phyloP scores from a whole-genome alignment of 2,797 vertebrate genomes.

The Glyptemys insculpta region DNA sequence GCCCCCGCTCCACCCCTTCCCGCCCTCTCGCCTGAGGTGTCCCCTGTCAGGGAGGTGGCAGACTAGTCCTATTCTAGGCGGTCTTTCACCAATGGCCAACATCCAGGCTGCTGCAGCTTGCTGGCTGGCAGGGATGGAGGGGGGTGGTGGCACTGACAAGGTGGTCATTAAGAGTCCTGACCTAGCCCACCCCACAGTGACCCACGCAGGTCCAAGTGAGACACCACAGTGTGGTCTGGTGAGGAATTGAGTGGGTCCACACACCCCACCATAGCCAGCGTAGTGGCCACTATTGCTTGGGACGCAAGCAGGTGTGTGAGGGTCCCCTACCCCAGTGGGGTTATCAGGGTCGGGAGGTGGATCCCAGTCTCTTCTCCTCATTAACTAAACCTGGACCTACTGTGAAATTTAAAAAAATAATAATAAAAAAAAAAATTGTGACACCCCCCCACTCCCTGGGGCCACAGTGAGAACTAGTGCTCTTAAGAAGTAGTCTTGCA shows the following conservation, averaged over 20 bases:
- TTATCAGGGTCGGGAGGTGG: not conserved
- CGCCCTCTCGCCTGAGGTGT: too few relatives aligned
- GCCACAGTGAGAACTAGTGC: too few relatives aligned
- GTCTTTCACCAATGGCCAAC: not conserved
- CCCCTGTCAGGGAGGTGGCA: not conserved
- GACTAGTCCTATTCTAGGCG: not conserved
- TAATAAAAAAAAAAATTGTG: too few relatives aligned
- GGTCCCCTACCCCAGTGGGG: not conserved
- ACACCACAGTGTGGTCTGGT: not conserved
- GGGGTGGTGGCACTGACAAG: not conserved
- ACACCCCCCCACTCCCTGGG: too few relatives aligned
- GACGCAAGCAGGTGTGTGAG: not conserved
- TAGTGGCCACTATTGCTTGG: not conserved
- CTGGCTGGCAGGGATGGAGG: not conserved
- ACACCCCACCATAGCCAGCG: not conserved
- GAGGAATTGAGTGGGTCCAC: not conserved
- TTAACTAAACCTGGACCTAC: not conserved
- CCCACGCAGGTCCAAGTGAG: not conserved
- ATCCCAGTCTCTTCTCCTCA: too few relatives aligned
- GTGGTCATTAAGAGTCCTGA: not conserved
- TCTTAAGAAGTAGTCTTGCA: not conserved
- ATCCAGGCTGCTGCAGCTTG: not conserved
- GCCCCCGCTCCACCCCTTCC: too few relatives aligned
- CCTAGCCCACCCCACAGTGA: not conserved
- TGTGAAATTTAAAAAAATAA: not conserved